Base-by-base conservation (phyloP, 2,113 vertebrate genomes). In the Pygathrix nemaeus region DNA sequence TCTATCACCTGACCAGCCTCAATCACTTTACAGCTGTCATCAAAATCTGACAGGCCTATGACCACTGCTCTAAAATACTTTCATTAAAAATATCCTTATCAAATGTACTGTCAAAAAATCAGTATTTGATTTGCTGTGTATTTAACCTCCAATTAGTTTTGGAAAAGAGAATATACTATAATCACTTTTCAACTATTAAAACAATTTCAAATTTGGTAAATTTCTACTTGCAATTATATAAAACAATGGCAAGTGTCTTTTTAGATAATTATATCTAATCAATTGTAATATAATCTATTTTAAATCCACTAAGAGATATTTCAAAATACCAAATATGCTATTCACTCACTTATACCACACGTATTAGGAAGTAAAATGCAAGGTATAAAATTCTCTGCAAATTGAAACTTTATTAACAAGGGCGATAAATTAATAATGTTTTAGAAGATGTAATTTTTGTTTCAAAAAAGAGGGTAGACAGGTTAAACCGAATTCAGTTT, bases 381-480 rank as follows among this genome's bases (percentile, higher is more conserved):
- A 93, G 79, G 35, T 61, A 88, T 87, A 94, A 96, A 59, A 93
- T 94, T 78, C 50, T 93, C 93, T 95, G 75, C 66, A 97, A 97
- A 96, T 97, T 95, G 95, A 97, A 96, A 97, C 52, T 97, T 97
- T 97, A 97, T 97, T 98, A 98, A 94, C 61, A 80, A 91, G 72
- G 95, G 94, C 97, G 92, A 97, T 96, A 98, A 96, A 48, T 27
- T 97, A 55, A 59, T 14, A 78, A 96, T 98, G 93, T 97, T 98
- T 96, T 93, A 96, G 84, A 18, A 50, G 57, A 80, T 88, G 0
- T 96, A 89, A 66, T 96, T 90, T 94, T 97, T 97, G 83, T 96
- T 97, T 98, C 96, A 96, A 97, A 97, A 98, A 95, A 92, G 64
- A 97, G 72, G 72, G 94, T 97, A 93, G 95, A 97, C 80, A 96